A percentile compares a stretch with the other conserved stretches of the same genome.
phyloP scores from a whole-genome alignment of 2,113 vertebrate genomes.

The Myodes glareolus region DNA sequence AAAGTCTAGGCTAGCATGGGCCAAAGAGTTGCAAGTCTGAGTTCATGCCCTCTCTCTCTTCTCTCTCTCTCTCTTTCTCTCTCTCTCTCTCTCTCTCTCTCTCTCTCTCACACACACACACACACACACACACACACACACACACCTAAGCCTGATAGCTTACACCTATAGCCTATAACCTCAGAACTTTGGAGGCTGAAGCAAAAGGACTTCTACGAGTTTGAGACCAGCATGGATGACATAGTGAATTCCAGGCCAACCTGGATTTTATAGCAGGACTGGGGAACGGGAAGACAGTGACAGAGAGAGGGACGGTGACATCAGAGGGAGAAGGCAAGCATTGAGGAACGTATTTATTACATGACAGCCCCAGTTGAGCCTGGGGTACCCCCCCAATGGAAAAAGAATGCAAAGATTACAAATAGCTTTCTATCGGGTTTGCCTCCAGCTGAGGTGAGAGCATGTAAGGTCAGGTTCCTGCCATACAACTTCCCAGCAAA shows the following conservation, averaged over 20 bases:
- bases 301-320: neutral
- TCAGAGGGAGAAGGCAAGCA: neutral
- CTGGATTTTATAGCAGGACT: neutral
- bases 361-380: neutral
- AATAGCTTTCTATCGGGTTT: neutral
- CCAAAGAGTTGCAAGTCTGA: neutral
- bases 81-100: neutral
- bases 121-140: too few species aligned
- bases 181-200: too few species aligned
- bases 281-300: neutral
- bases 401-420: neutral
- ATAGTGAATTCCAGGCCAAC: neutral
- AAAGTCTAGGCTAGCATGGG: neutral
- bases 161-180: neutral
- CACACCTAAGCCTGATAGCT: neutral
- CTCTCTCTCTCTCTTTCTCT: neutral
- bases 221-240: neutral
- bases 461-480: neutral
- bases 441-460: neutral
- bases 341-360: neutral
- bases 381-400: neutral
- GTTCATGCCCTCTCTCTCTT: neutral
- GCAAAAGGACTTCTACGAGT: neutral
- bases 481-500: conserved; percentile 33
- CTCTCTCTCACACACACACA: neutral